Evolutionary conservation across 2,113 vertebrate species (phyloP).

Genomic region (Zosterops hypoxanthus): DNA sequence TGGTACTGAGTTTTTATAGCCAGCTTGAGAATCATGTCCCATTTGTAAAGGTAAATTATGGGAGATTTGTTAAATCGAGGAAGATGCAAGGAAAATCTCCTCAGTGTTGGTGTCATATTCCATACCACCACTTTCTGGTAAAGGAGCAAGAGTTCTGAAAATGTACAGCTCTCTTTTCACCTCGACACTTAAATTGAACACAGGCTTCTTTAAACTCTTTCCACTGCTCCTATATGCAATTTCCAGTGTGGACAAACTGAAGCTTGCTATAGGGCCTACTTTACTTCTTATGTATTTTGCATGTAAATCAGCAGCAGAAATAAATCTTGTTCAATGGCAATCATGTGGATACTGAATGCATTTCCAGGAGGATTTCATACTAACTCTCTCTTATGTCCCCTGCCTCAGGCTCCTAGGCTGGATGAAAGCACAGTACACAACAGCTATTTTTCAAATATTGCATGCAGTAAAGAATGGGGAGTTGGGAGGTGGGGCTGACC

Average conservation of each 20-base stretch:
- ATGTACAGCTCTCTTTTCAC: background rate
- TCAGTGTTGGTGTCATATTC: background rate
- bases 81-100: background rate
- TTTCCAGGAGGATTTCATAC: slow-evolving; percentile 47
- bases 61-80: background rate
- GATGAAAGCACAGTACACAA: slow-evolving; percentile 47
- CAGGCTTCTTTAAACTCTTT: background rate
- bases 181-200: background rate
- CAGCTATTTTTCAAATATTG: slow-evolving; percentile 29
- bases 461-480: slow-evolving; percentile 31
- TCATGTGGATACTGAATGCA: slow-evolving; percentile 36
- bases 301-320: slow-evolving; percentile 22
- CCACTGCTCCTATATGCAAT: slow-evolving; percentile 35
- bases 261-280: background rate
- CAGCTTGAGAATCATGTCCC: background rate
- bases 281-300: background rate
- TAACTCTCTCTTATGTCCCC: slow-evolving; percentile 63
- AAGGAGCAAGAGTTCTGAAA: background rate
- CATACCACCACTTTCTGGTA: background rate
- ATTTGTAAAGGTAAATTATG: background rate
- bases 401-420: slow-evolving; percentile 55
- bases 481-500: slow-evolving; percentile 22
- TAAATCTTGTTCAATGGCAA: background rate
- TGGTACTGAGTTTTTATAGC: background rate
- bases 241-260: slow-evolving; percentile 51